These are phyloP conservation scores for Notocelia uddmanniana DNA, from an alignment of 2,888 invertebrate species.

Conservation along the genomic window DNA sequence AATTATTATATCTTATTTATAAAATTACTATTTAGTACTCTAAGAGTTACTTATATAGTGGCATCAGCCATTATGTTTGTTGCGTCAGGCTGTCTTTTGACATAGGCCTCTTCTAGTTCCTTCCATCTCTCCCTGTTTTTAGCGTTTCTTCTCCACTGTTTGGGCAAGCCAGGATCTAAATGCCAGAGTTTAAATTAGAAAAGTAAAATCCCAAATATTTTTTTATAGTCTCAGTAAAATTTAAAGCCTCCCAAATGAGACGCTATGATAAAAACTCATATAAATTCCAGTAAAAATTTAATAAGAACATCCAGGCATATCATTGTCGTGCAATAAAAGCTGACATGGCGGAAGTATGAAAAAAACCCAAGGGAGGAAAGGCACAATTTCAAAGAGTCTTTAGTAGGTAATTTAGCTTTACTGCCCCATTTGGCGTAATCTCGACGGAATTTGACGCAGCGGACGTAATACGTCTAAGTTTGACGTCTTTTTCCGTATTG, in stretches of 20 bases:
- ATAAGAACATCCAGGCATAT: conserved; percentile 41
- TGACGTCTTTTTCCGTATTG: conserved; percentile 33
- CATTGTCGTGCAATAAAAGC: conserved; percentile 42
- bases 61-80: too few relatives aligned
- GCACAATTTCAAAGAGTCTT: conserved; percentile 53
- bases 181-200: too few relatives aligned
- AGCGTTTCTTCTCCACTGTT: too few relatives aligned
- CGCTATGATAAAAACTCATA: conserved; percentile 22
- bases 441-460: conserved; percentile 62
- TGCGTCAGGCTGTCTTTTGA: too few relatives aligned
- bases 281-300: conserved; percentile 37
- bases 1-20: too few relatives aligned
- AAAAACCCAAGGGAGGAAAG: conserved; percentile 45
- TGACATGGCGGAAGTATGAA: conserved; percentile 33
- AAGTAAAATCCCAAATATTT: too few relatives aligned
- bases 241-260: conserved; percentile 1
- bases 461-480: conserved; percentile 55
- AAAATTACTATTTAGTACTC: too few relatives aligned
- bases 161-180: too few relatives aligned
- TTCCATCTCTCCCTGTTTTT: too few relatives aligned
- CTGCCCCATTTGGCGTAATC: conserved; percentile 63
- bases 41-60: too few relatives aligned
- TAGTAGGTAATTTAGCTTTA: conserved; percentile 63
- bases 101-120: too few relatives aligned
- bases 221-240: conserved; percentile 9